A percentile compares a stretch with the other conserved stretches of the same genome.
phyloP scores from a whole-genome alignment of 1,140 invertebrate species.

The Potamilus streckersoni region DNA sequence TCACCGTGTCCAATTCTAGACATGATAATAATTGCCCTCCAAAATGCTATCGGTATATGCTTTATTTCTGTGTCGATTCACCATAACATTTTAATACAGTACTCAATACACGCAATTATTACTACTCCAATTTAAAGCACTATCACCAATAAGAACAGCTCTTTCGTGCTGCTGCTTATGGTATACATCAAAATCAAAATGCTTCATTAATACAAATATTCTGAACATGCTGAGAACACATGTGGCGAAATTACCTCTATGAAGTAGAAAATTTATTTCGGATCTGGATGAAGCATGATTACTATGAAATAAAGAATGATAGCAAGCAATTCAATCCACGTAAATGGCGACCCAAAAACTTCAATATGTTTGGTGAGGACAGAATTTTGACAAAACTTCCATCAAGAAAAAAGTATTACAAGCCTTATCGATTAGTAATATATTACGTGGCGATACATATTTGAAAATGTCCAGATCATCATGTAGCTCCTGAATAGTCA shows the following conservation, averaged over 20 bases:
- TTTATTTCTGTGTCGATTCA: conserved; percentile 74
- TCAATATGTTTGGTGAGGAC: conserved; percentile 61
- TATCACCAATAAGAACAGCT: conserved; percentile 47
- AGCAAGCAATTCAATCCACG: conserved; percentile 97
- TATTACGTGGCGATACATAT: conserved; percentile 20
- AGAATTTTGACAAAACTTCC: conserved; percentile 54
- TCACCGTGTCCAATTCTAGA: conserved; percentile 99
- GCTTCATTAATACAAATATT: conserved; percentile 94
- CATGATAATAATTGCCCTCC: conserved; percentile 91
- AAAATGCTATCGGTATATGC: conserved; percentile 93
- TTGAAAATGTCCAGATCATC: conserved; percentile 34
- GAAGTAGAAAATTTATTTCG: conserved; percentile 70
- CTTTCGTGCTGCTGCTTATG: conserved; percentile 47
- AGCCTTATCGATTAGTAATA: conserved; percentile 32
- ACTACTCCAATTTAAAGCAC: conserved; percentile 42
- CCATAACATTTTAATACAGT: conserved; percentile 72
- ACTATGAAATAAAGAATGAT: conserved; percentile 99
- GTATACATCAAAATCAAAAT: conserved; percentile 89
- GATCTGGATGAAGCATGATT: conserved; percentile 18
- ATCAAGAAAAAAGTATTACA: conserved; percentile 36
- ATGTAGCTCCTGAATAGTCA: conserved; percentile 20
- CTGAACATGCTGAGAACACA: conserved; percentile 90
- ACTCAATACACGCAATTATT: conserved; percentile 45
- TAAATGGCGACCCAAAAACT: conserved; percentile 86
- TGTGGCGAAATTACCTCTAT: conserved; percentile 80